Percentiles rank a stretch among this genome's conserved stretches.
Conservation (phyloP, 2,113 vertebrate species). For the Geococcyx californianus region DNA sequence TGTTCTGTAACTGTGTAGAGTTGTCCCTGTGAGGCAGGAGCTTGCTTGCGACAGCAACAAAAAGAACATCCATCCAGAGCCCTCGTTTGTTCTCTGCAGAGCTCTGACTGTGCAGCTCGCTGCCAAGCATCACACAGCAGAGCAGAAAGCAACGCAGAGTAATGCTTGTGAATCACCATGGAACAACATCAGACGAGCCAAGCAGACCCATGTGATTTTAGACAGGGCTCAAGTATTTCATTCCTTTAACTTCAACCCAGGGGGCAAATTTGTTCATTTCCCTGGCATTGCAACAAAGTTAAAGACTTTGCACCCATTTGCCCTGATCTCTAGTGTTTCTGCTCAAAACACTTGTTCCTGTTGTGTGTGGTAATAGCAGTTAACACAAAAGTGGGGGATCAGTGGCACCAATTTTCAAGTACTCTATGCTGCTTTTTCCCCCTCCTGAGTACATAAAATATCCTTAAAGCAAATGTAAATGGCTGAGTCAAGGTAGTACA, state of each 20-base stretch:
- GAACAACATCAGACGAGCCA: constrained; percentile 30
- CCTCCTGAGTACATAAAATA: not conserved
- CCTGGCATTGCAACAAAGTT: not conserved
- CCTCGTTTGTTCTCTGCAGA: not conserved
- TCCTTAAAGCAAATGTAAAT: not conserved
- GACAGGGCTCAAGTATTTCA: constrained; percentile 38
- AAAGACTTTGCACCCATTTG: constrained; percentile 24
- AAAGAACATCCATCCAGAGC: not conserved
- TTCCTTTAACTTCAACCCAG: constrained; percentile 53
- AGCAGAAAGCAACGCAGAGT: constrained; percentile 18
- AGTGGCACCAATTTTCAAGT: not conserved
- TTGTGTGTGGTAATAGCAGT: not conserved
- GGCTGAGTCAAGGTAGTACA: not conserved
- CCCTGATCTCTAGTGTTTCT: not conserved
- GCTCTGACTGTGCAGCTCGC: not conserved
- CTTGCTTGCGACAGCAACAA: not conserved
- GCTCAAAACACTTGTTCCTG: not conserved
- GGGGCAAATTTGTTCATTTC: constrained; percentile 50
- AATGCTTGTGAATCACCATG: constrained; percentile 10
- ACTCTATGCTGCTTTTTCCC: not conserved
- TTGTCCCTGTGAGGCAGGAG: not conserved
- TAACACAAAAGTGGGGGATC: not conserved
- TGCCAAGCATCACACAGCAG: constrained; percentile 45
- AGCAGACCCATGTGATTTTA: constrained; percentile 48
- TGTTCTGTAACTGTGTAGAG: not conserved